Evolutionary conservation across 1,140 invertebrate genomes (phyloP).

Genomic region (Drosophila nasuta): DNA sequence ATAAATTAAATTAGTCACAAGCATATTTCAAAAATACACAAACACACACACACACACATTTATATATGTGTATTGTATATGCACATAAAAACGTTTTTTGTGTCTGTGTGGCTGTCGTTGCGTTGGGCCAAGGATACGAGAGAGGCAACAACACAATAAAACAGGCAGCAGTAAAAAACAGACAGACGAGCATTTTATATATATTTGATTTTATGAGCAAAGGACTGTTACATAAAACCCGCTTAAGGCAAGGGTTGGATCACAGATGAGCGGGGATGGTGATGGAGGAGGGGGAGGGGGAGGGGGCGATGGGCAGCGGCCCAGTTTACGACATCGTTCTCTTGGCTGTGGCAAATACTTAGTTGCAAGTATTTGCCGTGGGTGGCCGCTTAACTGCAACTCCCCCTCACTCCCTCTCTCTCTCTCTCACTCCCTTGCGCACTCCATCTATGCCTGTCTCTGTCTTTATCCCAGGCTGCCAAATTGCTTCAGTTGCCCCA

Average conservation of each 20-base stretch:
- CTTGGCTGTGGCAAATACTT: slow-evolving; percentile 19
- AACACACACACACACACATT: slow-evolving; percentile 14
- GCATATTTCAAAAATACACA: slow-evolving; percentile 73
- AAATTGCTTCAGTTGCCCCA: slow-evolving; percentile 47
- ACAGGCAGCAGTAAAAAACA: slow-evolving; percentile 40
- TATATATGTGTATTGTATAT: slow-evolving; percentile 1
- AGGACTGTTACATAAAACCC: slow-evolving; percentile 78
- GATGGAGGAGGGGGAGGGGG: too few species aligned
- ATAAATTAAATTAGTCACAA: slow-evolving; percentile 83
- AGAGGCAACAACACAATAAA: slow-evolving; percentile 57
- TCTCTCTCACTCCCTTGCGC: neutral
- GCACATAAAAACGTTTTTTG: slow-evolving; percentile 12
- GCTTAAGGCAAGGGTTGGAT: slow-evolving; percentile 69
- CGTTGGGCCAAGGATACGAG: slow-evolving; percentile 58
- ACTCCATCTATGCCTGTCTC: too few species aligned
- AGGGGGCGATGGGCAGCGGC: neutral
- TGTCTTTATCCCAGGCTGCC: slow-evolving; percentile 25
- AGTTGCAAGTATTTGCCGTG: slow-evolving; percentile 55
- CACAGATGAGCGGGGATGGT: neutral
- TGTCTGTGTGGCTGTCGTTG: too few species aligned
- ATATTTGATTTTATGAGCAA: slow-evolving; percentile 75
- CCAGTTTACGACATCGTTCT: slow-evolving; percentile 46
- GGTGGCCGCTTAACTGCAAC: slow-evolving; percentile 36
- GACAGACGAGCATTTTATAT: slow-evolving; percentile 59
- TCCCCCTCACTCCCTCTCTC: neutral